Conservation (phyloP, 23 tunicate genomes). For the Aplidium turbinatum region DNA sequence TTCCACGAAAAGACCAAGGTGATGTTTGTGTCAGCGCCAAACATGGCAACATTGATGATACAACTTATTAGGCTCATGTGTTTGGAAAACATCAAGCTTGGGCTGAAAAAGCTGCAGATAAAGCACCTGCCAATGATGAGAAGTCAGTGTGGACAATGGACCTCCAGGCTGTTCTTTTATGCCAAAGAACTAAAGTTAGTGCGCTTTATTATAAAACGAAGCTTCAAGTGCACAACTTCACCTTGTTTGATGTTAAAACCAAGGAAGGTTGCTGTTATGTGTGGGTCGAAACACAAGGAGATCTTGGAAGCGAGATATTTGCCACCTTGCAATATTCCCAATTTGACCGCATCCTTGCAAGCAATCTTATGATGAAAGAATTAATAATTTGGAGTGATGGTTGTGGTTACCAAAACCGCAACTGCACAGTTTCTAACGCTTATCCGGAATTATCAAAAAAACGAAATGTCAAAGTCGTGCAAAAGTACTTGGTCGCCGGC, state of each 20-base stretch:
- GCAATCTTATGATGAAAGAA: neutral
- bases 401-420: slow-evolving; percentile 11
- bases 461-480: neutral
- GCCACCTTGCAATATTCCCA: neutral
- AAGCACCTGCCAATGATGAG: neutral
- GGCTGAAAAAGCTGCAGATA: neutral
- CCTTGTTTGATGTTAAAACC: neutral
- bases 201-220: slow-evolving; percentile 7
- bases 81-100: neutral
- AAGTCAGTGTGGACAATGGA: slow-evolving; percentile 8
- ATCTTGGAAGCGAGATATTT: neutral
- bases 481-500: neutral
- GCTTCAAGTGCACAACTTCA: neutral
- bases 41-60: slow-evolving; percentile 10
- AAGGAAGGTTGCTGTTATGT: slow-evolving; percentile 17
- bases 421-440: neutral
- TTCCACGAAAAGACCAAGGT: slow-evolving; percentile 11
- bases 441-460: neutral
- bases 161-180: slow-evolving; percentile 9
- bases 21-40: neutral
- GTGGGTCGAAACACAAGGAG: slow-evolving; percentile 2
- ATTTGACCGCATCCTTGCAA: neutral
- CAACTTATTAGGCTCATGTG: slow-evolving; percentile 2
- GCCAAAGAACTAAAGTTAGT: slow-evolving; percentile 1
- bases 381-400: slow-evolving; percentile 17